Conservation (phyloP, 2,888 invertebrate species). For the Cerastoderma edule region DNA sequence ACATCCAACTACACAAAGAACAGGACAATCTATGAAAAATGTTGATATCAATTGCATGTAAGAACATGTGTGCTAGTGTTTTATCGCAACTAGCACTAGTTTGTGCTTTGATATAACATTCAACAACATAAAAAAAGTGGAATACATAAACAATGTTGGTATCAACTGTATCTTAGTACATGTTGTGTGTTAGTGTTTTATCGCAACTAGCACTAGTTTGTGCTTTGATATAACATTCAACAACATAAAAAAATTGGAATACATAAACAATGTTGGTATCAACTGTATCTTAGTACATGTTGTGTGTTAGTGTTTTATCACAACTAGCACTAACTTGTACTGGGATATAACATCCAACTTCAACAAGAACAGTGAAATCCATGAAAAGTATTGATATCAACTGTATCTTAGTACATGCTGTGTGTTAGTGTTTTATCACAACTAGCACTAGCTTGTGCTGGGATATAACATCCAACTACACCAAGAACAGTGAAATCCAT, state of each 20-base stretch:
- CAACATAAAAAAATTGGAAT: not conserved
- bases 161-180: slow-evolving; percentile 1
- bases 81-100: slow-evolving; percentile 3
- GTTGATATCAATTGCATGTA: not conserved
- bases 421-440: not conserved
- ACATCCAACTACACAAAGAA: too few relatives aligned
- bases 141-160: too few relatives aligned
- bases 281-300: not conserved
- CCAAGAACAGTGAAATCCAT: too few relatives aligned
- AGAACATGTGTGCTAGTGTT: slow-evolving; percentile 7
- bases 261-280: too few relatives aligned
- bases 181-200: not conserved
- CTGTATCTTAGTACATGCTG: not conserved
- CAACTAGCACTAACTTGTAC: not conserved
- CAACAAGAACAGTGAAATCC: too few relatives aligned
- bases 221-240: not conserved
- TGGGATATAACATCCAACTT: too few relatives aligned
- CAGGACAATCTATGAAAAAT: too few relatives aligned
- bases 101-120: not conserved
- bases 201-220: slow-evolving; percentile 1
- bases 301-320: not conserved
- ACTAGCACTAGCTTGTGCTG: slow-evolving; percentile 11
- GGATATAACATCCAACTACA: not conserved
- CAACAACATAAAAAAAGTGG: not conserved
- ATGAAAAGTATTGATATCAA: not conserved